Evolutionary conservation across 2,888 invertebrate species (phyloP).

Genomic region (Timandra comae): DNA sequence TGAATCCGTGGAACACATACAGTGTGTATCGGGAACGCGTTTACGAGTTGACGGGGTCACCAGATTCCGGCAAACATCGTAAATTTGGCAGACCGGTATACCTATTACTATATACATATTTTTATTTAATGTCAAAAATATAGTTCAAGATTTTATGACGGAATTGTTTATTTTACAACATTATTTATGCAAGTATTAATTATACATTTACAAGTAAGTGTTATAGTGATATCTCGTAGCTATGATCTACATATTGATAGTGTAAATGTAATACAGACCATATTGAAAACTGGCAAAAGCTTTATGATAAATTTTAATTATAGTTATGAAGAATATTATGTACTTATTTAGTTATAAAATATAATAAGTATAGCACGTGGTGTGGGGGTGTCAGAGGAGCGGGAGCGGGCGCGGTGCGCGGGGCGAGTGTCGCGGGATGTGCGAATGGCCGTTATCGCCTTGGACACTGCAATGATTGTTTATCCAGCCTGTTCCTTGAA

Average conservation of each 20-base stretch:
- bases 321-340: too few species aligned
- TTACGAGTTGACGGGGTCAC: slow-evolving; percentile 66
- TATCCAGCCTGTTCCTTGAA: slow-evolving; percentile 74
- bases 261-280: too few species aligned
- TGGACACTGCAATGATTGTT: slow-evolving; percentile 74
- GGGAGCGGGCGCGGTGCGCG: slow-evolving; percentile 19
- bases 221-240: too few species aligned
- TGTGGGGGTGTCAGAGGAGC: slow-evolving; percentile 23
- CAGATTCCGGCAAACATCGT: slow-evolving; percentile 67
- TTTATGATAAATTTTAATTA: too few species aligned
- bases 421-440: slow-evolving; percentile 52
- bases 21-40: slow-evolving; percentile 54
- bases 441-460: slow-evolving; percentile 71
- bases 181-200: too few species aligned
- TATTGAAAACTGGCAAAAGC: too few species aligned
- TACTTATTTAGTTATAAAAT: too few species aligned
- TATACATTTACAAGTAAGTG: slow-evolving; percentile 1
- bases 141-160: slow-evolving; percentile 26
- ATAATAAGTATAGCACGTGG: slow-evolving; percentile 29
- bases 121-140: slow-evolving; percentile 46
- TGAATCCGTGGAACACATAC: slow-evolving; percentile 19
- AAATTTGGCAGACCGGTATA: slow-evolving; percentile 47
- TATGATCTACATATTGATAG: too few species aligned
- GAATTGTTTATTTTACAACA: slow-evolving; percentile 1
- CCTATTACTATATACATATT: slow-evolving; percentile 42